Evolutionary conservation across 2,888 invertebrate species (phyloP).

Genomic region (Cantharis rustica): DNA sequence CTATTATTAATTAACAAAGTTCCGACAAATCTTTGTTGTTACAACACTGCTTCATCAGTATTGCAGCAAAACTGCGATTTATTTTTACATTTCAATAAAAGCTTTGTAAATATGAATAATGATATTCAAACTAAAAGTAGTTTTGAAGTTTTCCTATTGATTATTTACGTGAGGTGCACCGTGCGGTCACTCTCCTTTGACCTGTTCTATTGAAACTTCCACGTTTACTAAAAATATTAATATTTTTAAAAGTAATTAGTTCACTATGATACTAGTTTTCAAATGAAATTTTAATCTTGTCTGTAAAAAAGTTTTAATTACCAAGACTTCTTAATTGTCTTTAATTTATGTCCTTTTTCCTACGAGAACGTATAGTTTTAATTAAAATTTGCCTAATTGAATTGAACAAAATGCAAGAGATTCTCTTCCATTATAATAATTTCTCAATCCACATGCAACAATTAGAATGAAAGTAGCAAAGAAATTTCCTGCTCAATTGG

Average conservation of each 20-base stretch:
- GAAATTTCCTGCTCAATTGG: conserved; percentile 18
- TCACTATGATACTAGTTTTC: background rate
- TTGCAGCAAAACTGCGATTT: background rate
- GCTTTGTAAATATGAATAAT: background rate
- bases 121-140: background rate
- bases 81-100: background rate
- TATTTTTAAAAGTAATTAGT: background rate
- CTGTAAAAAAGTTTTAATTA: background rate
- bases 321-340: background rate
- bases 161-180: background rate
- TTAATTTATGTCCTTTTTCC: background rate
- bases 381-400: background rate
- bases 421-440: background rate
- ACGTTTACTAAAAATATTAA: background rate
- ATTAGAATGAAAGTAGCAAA: conserved; percentile 5
- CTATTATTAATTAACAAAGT: background rate
- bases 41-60: background rate
- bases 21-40: background rate
- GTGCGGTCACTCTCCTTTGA: background rate
- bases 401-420: background rate
- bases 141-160: background rate
- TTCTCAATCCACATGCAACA: background rate
- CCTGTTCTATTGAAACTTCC: background rate
- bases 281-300: background rate
- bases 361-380: background rate